These are phyloP conservation scores for Babyrousa celebensis DNA, from an alignment of 2,797 vertebrate genomes.

Conservation along the genomic window DNA sequence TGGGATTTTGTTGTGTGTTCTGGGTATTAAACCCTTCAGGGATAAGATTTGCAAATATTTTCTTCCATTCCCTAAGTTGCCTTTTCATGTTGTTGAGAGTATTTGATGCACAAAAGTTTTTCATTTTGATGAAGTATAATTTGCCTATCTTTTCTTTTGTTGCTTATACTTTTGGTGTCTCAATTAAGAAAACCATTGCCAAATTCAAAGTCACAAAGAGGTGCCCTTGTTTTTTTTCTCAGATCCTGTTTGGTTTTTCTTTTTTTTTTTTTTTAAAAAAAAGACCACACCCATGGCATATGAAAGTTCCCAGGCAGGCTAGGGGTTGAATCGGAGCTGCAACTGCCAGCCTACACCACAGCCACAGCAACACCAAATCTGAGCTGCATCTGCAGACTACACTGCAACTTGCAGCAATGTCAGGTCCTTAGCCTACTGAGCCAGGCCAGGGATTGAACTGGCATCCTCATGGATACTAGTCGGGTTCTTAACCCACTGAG, in stretches of 20 bases:
- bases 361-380: no score
- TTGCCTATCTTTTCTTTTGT: constrained; percentile 32
- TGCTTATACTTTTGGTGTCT: neutral
- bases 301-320: no score
- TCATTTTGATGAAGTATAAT: constrained; percentile 5
- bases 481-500: no score
- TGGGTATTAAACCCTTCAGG: neutral
- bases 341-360: no score
- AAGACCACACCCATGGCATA: no score
- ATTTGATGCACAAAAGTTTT: constrained; percentile 36
- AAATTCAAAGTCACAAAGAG: constrained; percentile 44
- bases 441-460: no score
- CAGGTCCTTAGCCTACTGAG: no score
- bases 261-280: neutral
- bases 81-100: neutral
- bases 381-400: no score
- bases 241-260: neutral
- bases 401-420: no score
- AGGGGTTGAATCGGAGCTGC: no score
- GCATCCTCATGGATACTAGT: no score
- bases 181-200: neutral
- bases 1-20: neutral
- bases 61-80: neutral
- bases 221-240: neutral
- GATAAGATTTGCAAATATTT: neutral